phyloP scores from a whole-genome alignment of 2,113 vertebrate genomes.

The Gadus chalcogrammus region DNA sequence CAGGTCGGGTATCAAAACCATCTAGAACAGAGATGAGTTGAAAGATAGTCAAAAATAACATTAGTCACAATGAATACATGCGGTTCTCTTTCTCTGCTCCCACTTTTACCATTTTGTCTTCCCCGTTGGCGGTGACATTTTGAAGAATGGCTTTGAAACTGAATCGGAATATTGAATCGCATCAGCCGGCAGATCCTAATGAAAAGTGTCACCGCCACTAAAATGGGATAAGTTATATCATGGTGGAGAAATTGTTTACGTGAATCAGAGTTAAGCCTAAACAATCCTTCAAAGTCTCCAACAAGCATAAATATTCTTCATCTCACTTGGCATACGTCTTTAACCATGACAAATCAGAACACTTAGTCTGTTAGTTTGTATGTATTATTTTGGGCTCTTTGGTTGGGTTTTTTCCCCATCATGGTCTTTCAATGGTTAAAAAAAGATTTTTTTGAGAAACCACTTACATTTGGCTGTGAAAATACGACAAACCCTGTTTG shows the following conservation, averaged over 20 bases:
- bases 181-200: neutral
- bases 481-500: neutral
- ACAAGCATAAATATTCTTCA: neutral
- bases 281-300: neutral
- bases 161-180: constrained; percentile 7
- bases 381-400: too few relatives aligned
- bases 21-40: neutral
- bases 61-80: neutral
- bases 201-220: neutral
- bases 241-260: neutral
- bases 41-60: constrained; percentile 13
- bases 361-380: too few relatives aligned
- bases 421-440: too few relatives aligned
- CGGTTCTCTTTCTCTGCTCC: neutral
- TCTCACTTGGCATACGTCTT: neutral
- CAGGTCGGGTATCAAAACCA: constrained; percentile 6
- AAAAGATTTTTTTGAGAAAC: too few relatives aligned
- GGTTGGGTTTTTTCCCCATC: too few relatives aligned
- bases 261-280: neutral
- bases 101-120: neutral
- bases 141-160: constrained; percentile 3
- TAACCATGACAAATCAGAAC: too few relatives aligned
- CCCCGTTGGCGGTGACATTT: constrained; percentile 1
- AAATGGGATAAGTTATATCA: constrained; percentile 1
- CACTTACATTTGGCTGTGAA: too few relatives aligned